Evolutionary conservation across 2,113 vertebrate genomes (phyloP).

Genomic region (Oostethus manadensis): DNA sequence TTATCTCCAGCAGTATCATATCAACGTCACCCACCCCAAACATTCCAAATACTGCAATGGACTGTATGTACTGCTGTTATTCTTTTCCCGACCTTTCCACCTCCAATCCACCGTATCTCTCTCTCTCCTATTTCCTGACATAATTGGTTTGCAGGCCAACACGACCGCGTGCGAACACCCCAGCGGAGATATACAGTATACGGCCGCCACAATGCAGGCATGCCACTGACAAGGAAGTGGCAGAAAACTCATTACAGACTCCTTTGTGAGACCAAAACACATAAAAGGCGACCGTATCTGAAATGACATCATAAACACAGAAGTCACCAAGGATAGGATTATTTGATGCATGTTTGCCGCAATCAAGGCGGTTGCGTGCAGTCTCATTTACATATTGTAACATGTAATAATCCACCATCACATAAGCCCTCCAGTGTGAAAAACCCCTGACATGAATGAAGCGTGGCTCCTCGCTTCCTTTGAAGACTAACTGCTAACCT

Average conservation of each 20-base stretch:
- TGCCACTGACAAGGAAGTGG: conserved; percentile 7
- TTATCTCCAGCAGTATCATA: not conserved
- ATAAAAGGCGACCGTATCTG: not conserved
- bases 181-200: not conserved
- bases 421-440: conserved; percentile 51
- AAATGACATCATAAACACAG: conserved; percentile 2
- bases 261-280: not conserved
- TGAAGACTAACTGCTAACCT: conserved; percentile 58
- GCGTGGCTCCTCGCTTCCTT: conserved; percentile 45
- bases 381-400: conserved; percentile 51
- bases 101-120: not conserved
- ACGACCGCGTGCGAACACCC: conserved; percentile 4
- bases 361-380: not conserved
- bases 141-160: conserved; percentile 9
- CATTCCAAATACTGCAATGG: not conserved
- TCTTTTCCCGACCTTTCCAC: conserved; percentile 7
- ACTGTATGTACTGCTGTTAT: not conserved
- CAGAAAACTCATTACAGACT: conserved; percentile 27
- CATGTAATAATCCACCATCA: conserved; percentile 58
- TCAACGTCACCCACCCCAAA: conserved; percentile 2
- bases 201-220: conserved; percentile 13
- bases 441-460: conserved; percentile 54
- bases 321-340: not conserved
- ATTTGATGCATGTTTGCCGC: not conserved
- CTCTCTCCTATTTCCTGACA: conserved; percentile 2